Conservation (phyloP, 1,140 invertebrate genomes). For the Cyphomyrmex costatus region DNA sequence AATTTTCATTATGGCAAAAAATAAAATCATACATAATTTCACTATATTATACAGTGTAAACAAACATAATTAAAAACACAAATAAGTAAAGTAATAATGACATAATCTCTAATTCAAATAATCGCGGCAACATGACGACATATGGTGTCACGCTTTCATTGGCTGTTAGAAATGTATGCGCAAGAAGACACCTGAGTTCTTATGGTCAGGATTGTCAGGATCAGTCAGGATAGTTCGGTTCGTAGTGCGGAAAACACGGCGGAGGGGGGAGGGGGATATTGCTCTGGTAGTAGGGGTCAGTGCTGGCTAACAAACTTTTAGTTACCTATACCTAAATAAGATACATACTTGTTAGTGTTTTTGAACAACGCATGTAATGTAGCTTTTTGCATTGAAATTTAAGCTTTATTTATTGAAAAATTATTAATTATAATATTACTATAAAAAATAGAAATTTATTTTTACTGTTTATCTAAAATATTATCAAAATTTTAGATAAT, state of each 20-base stretch:
- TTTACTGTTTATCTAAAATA: not conserved
- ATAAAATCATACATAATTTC: no score
- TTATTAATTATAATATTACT: not conserved
- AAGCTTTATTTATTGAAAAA: not conserved
- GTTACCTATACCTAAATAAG: not conserved
- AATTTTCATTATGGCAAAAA: no score
- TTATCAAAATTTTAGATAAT: not conserved
- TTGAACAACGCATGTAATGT: not conserved
- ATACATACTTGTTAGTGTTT: not conserved
- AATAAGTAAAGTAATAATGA: no score
- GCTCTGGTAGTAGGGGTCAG: conserved; percentile 26
- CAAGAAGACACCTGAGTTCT: no score
- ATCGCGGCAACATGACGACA: no score
- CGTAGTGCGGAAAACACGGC: not conserved
- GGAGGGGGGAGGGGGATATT: conserved; percentile 21
- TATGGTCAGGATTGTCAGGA: not conserved
- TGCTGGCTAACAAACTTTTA: conserved; percentile 14
- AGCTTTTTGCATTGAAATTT: not conserved
- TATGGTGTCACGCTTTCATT: no score
- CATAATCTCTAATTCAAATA: no score
- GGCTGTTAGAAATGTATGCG: no score
- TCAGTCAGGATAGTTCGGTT: conserved; percentile 30
- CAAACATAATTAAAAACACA: no score
- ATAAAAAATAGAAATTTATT: not conserved
- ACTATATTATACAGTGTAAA: no score